Percentiles rank a stretch among this genome's conserved stretches.
phyloP scores from a whole-genome alignment of 2,888 invertebrate genomes.

The Leucophenga maculata region DNA sequence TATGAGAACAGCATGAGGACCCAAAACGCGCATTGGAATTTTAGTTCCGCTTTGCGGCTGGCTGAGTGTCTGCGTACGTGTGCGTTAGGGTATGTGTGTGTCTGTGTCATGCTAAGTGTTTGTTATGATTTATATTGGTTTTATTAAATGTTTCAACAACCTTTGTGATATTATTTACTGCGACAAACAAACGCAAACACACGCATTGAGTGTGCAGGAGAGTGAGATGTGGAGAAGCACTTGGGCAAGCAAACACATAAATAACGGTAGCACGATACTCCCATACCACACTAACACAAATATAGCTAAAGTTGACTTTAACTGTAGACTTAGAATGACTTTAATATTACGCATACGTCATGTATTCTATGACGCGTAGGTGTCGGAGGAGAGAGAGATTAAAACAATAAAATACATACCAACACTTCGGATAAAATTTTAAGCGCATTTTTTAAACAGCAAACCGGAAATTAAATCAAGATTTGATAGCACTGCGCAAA shows the following conservation, averaged over 20 bases:
- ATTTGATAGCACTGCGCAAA: background rate
- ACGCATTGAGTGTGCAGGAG: background rate
- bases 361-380: background rate
- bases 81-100: slow-evolving; percentile 36
- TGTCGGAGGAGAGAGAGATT: too few relatives aligned
- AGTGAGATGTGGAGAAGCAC: background rate
- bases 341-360: slow-evolving; percentile 13
- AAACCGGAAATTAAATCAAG: slow-evolving; percentile 17
- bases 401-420: background rate
- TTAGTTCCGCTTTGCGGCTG: slow-evolving; percentile 63
- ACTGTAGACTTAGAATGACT: too few relatives aligned
- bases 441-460: too few relatives aligned
- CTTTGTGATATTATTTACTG: slow-evolving; percentile 63
- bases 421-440: too few relatives aligned
- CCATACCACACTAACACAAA: too few relatives aligned
- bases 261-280: background rate
- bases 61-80: slow-evolving; percentile 24
- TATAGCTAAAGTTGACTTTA: too few relatives aligned
- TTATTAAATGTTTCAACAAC: slow-evolving; percentile 71
- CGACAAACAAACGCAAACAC: slow-evolving; percentile 27
- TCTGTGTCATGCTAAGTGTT: slow-evolving; percentile 60
- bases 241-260: slow-evolving; percentile 14
- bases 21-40: slow-evolving; percentile 54
- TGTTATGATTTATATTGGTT: slow-evolving; percentile 71
- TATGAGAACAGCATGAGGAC: background rate